These are phyloP conservation scores for Brotula barbata DNA, from an alignment of 2,797 vertebrate species.

Conservation along the genomic window DNA sequence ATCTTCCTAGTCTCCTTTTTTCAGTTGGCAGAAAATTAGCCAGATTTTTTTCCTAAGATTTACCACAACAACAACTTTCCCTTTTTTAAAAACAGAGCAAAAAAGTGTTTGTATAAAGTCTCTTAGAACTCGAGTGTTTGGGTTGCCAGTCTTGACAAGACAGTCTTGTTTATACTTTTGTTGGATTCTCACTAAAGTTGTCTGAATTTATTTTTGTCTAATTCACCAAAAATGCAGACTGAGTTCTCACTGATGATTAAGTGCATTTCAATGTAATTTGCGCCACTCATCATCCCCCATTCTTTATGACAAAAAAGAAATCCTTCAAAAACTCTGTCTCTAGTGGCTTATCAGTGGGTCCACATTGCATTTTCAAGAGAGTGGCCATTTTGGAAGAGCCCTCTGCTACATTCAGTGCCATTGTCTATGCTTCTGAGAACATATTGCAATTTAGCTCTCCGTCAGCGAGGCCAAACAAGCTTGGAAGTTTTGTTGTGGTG, in stretches of 20 bases:
- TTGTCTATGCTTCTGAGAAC: constrained; percentile 53
- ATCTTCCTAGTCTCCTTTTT: too few relatives aligned
- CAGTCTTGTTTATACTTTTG: too few relatives aligned
- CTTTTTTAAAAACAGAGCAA: too few relatives aligned
- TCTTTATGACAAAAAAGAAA: constrained; percentile 24
- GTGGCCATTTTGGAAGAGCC: constrained; percentile 53
- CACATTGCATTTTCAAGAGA: constrained; percentile 67
- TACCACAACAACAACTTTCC: too few relatives aligned
- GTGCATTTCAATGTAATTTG: constrained; percentile 15
- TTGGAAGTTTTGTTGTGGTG: constrained; percentile 51
- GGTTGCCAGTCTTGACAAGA: too few relatives aligned
- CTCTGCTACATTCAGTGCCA: constrained; percentile 40
- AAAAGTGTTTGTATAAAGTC: too few relatives aligned
- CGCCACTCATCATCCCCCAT: neutral
- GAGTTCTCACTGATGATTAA: constrained; percentile 7
- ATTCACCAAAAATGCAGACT: neutral
- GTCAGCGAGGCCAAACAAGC: constrained; percentile 53
- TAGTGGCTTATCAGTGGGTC: constrained; percentile 66
- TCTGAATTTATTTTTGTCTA: constrained; percentile 18
- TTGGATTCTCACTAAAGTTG: neutral
- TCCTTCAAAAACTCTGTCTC: constrained; percentile 42
- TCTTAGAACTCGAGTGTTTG: too few relatives aligned
- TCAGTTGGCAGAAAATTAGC: too few relatives aligned
- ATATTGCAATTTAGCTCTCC: constrained; percentile 51
- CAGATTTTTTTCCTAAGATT: too few relatives aligned